These are phyloP conservation scores for Rhabdomys pumilio DNA, from an alignment of 2,797 vertebrate genomes.

Conservation along the genomic window DNA sequence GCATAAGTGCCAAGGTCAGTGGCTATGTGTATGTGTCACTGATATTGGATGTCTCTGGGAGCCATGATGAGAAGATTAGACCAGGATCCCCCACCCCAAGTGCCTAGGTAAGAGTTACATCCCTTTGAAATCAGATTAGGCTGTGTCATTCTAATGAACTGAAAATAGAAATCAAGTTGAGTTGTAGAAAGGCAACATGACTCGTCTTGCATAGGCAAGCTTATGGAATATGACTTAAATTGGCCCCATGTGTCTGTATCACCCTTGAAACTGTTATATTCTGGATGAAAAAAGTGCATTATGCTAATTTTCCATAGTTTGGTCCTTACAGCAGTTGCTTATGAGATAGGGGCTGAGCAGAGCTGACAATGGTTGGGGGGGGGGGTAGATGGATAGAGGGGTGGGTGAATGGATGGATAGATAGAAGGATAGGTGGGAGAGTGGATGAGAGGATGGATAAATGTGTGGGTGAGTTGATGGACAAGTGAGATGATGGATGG, in stretches of 20 bases:
- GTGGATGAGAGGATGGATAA: neutral
- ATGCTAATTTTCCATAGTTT: neutral
- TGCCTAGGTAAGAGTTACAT: neutral
- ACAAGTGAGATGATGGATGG: neutral
- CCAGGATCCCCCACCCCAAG: no score
- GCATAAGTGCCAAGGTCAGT: neutral
- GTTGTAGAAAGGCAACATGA: neutral
- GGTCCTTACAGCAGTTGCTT: neutral
- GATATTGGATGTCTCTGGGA: neutral
- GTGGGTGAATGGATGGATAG: neutral
- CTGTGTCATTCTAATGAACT: neutral
- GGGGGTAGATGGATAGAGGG: no score
- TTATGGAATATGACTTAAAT: neutral
- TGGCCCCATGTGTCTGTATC: no score
- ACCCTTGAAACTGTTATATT: neutral
- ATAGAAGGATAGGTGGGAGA: neutral
- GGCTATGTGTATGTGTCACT: neutral
- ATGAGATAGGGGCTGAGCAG: neutral
- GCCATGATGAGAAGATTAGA: neutral
- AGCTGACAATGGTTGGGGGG: neutral
- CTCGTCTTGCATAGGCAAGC: neutral
- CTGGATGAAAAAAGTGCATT: neutral
- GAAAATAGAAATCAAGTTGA: neutral
- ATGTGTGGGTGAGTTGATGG: no score
- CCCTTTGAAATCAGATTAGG: neutral